Evolutionary conservation across 2,113 vertebrate genomes (phyloP).

Genomic region (Dicrurus megarhynchus): DNA sequence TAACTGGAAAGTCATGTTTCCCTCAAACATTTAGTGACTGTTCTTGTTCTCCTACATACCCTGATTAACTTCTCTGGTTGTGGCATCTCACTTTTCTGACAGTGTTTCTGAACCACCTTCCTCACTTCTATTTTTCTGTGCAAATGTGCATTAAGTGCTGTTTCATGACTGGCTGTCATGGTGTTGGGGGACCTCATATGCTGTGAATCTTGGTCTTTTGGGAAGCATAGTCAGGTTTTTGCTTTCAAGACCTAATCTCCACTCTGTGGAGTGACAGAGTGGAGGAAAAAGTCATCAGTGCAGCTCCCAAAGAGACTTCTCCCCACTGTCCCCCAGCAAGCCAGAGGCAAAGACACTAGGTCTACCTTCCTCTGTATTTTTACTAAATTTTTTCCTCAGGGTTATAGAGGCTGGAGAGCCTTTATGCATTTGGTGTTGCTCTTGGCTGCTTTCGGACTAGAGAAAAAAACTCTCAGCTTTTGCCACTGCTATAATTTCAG

Average conservation of each 20-base stretch:
- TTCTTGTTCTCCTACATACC: background rate
- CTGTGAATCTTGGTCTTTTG: background rate
- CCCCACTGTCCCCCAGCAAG: background rate
- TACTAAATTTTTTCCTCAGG: background rate
- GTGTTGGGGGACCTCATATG: background rate
- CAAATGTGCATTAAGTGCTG: background rate
- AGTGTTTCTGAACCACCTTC: background rate
- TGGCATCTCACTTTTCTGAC: background rate
- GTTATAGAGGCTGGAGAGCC: background rate
- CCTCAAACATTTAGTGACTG: background rate
- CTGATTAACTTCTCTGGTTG: background rate
- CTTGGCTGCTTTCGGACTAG: background rate
- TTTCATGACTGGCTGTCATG: background rate
- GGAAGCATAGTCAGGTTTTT: background rate
- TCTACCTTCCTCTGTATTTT: background rate
- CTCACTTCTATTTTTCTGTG: background rate
- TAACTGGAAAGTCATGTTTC: background rate
- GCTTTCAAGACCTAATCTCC: background rate
- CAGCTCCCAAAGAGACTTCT: background rate
- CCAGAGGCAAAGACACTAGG: background rate
- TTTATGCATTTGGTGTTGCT: background rate
- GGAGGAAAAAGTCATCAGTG: background rate
- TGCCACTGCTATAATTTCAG: background rate
- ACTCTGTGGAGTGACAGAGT: background rate
- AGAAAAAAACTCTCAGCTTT: background rate